Conservation (phyloP, 1,140 invertebrate species). For the Zaprionus kolodkinae region DNA sequence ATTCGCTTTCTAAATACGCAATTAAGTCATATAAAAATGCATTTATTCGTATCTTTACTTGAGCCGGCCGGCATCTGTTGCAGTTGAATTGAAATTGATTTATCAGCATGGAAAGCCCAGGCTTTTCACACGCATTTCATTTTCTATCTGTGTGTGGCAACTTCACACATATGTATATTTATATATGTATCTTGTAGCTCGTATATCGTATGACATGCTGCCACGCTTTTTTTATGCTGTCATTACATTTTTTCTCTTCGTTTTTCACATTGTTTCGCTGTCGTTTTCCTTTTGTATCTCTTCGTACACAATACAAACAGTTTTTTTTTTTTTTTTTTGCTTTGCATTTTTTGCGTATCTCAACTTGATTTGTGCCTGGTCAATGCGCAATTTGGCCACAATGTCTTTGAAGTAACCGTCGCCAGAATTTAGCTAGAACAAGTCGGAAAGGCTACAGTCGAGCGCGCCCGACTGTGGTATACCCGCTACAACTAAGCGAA, state of each 20-base stretch:
- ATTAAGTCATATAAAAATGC: constrained; percentile 6
- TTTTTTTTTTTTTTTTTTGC: constrained; percentile 37
- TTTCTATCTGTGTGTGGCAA: neutral
- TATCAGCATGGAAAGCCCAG: neutral
- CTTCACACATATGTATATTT: neutral
- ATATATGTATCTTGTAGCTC: neutral
- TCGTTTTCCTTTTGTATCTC: constrained; percentile 25
- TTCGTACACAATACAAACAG: constrained; percentile 52
- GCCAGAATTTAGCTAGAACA: constrained; percentile 22
- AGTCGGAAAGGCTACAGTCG: no score
- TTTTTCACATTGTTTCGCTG: neutral
- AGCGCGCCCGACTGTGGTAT: no score
- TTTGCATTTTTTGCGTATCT: constrained; percentile 39
- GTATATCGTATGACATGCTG: constrained; percentile 8
- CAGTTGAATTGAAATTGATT: constrained; percentile 4
- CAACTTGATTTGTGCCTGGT: constrained; percentile 61
- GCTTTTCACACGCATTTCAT: constrained; percentile 3
- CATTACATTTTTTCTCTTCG: constrained; percentile 60
- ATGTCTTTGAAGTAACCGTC: constrained; percentile 56
- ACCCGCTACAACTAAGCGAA: no score
- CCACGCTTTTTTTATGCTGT: constrained; percentile 9
- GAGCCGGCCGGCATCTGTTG: neutral
- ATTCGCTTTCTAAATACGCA: constrained; percentile 4
- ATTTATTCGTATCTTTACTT: neutral
- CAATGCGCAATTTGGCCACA: constrained; percentile 50